Conservation (phyloP, 2,113 vertebrate species). For the Elephas maximus region DNA sequence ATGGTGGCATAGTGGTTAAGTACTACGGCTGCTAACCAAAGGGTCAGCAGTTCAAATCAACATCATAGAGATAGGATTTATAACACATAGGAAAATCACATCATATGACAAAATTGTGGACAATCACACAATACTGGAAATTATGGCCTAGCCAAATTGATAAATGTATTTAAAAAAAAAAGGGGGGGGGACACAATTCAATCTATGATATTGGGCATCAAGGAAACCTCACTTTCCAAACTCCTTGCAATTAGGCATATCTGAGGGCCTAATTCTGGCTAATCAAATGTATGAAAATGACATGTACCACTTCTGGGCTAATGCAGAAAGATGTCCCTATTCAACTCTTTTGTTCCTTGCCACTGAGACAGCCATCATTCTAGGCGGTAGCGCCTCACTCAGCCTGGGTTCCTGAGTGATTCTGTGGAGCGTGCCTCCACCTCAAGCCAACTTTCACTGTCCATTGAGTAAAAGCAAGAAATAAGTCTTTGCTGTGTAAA, state of each 20-base stretch:
- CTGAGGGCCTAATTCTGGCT: not conserved
- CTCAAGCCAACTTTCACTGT: not conserved
- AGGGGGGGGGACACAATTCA: too few relatives aligned
- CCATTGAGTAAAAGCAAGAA: not conserved
- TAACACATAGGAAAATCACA: too few relatives aligned
- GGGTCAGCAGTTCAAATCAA: too few relatives aligned
- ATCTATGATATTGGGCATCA: too few relatives aligned
- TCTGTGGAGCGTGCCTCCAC: not conserved
- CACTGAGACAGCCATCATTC: not conserved
- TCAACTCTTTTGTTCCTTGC: not conserved
- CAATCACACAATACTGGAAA: too few relatives aligned
- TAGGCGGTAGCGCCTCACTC: not conserved
- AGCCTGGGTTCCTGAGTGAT: not conserved
- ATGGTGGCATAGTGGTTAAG: too few relatives aligned
- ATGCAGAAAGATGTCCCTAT: not conserved
- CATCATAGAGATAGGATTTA: too few relatives aligned
- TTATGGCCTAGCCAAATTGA: too few relatives aligned
- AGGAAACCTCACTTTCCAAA: not conserved
- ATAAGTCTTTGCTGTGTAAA: not conserved
- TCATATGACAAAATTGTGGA: too few relatives aligned
- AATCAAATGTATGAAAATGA: not conserved
- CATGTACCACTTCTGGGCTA: not conserved
- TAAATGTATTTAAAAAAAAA: too few relatives aligned
- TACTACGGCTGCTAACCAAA: too few relatives aligned
- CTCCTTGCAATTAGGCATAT: not conserved